Conservation (phyloP, 2,888 invertebrate species). For the Brachypalpus laphriformis region DNA sequence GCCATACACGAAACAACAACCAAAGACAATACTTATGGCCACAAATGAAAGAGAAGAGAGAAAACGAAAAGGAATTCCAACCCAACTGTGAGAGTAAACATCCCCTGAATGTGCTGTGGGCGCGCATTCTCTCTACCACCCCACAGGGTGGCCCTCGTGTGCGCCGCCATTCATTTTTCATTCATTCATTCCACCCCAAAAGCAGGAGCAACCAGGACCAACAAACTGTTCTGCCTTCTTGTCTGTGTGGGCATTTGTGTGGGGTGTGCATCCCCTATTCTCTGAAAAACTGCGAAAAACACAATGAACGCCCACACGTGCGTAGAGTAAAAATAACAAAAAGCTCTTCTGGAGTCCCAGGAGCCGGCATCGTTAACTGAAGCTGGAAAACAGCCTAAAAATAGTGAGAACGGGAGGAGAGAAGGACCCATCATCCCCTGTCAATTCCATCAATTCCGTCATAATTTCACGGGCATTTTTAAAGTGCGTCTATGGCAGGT, state of each 20-base stretch:
- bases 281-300: neutral
- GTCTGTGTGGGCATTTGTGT: neutral
- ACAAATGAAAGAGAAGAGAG: neutral
- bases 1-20: conserved; percentile 13
- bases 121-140: neutral
- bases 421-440: neutral
- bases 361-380: neutral
- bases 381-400: conserved; percentile 15
- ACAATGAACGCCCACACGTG: conserved; percentile 21
- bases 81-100: neutral
- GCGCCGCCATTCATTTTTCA: neutral
- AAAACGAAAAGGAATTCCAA: neutral
- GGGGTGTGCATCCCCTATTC: neutral
- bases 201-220: neutral
- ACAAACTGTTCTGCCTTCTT: neutral
- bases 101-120: conserved; percentile 4
- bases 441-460: conserved; percentile 1
- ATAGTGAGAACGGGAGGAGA: neutral
- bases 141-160: neutral
- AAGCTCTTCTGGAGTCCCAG: neutral
- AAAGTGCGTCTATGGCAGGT: neutral
- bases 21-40: neutral
- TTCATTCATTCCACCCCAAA: conserved; percentile 6
- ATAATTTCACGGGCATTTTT: conserved; percentile 19
- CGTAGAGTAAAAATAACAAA: conserved; percentile 23